Evolutionary conservation across 2,797 vertebrate genomes (phyloP).

Genomic region (Limnodromus scolopaceus): DNA sequence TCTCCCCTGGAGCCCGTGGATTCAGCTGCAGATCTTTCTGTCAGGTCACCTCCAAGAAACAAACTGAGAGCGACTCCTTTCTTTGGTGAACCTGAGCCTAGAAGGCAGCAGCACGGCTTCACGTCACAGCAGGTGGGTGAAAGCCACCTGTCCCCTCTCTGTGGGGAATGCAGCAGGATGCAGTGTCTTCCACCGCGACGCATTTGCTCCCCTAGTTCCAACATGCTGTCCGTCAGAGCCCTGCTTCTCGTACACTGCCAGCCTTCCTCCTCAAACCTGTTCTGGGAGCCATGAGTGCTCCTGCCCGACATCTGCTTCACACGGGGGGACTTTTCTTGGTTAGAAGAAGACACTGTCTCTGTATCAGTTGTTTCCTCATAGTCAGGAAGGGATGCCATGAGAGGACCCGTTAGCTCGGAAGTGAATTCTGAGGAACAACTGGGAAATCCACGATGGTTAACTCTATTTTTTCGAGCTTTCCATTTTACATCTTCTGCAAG

Average conservation of each 20-base stretch:
- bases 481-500: not conserved
- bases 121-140: not conserved
- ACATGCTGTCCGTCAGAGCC: constrained; percentile 3
- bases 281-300: not conserved
- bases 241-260: not conserved
- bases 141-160: not conserved
- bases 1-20: not conserved
- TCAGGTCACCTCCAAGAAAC: not conserved
- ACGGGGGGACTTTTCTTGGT: not conserved
- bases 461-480: not conserved
- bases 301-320: not conserved
- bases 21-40: not conserved
- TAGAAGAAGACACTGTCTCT: not conserved
- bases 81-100: not conserved
- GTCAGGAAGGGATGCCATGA: constrained; percentile 71
- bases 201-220: not conserved
- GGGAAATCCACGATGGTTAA: not conserved
- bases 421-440: constrained; percentile 7
- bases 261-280: not conserved
- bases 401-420: constrained; percentile 66
- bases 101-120: not conserved
- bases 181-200: not conserved
- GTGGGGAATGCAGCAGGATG: not conserved
- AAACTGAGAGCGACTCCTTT: not conserved
- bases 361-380: not conserved